These are phyloP conservation scores for Anguilla anguilla DNA, from an alignment of 2,797 vertebrate genomes.

Conservation along the genomic window DNA sequence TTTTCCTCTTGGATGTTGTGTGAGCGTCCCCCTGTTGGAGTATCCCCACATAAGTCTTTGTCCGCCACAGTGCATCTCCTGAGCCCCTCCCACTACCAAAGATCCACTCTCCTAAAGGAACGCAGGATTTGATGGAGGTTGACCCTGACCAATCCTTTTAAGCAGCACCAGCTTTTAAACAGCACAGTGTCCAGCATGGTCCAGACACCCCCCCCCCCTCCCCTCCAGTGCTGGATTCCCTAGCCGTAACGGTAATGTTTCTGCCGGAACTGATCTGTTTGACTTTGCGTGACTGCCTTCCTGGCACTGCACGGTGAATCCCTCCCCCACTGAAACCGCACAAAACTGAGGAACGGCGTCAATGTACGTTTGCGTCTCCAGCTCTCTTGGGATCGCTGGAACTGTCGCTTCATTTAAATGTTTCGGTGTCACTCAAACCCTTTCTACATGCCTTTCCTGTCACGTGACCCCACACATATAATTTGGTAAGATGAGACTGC, in stretches of 20 bases:
- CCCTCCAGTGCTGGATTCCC: neutral
- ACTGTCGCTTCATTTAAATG: neutral
- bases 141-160: neutral
- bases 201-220: neutral
- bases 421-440: neutral
- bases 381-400: neutral
- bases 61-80: neutral
- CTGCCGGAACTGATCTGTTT: neutral
- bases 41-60: neutral
- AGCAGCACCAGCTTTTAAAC: conserved; percentile 15
- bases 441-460: neutral
- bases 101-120: conserved; percentile 13
- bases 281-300: neutral
- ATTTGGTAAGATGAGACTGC: neutral
- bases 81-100: conserved; percentile 21
- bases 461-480: neutral
- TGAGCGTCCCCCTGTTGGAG: neutral
- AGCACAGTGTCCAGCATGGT: neutral
- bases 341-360: conserved; percentile 10
- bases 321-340: neutral
- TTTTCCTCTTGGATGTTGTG: neutral
- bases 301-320: neutral
- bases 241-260: neutral
- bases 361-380: neutral
- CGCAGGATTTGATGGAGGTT: neutral